A percentile compares a stretch with the other conserved stretches of the same genome.
Evolutionary conservation across 1,140 invertebrate species (phyloP).

Genomic region (Aphelenchoides fujianensis): DNA sequence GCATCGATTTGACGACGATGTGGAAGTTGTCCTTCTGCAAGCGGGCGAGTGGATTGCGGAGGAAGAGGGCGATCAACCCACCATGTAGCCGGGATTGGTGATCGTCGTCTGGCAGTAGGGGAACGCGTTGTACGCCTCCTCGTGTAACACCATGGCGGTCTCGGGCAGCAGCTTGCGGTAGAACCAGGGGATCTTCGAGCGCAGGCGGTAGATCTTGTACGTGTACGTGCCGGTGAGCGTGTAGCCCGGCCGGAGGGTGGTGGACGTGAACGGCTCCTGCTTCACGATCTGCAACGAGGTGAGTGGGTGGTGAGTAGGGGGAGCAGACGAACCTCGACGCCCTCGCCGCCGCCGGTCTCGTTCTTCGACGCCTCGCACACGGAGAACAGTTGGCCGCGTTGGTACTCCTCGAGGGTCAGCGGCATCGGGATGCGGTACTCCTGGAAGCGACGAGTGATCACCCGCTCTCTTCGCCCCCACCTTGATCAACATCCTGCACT

Average conservation of each 20-base stretch:
- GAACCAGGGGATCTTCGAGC: slow-evolving; percentile 68
- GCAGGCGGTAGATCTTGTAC: slow-evolving; percentile 97
- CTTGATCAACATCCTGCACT: too few species aligned
- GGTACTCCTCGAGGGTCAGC: slow-evolving; percentile 73
- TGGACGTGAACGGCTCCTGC: slow-evolving; percentile 86
- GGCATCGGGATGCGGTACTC: slow-evolving; percentile 71
- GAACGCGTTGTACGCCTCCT: slow-evolving; percentile 99
- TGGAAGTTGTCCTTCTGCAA: slow-evolving; percentile 75
- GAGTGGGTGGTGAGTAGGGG: slow-evolving; percentile 12
- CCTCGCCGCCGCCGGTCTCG: slow-evolving; percentile 97
- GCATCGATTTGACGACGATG: slow-evolving; percentile 91
- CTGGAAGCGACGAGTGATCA: slow-evolving; percentile 64
- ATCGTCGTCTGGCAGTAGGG: slow-evolving; percentile 89
- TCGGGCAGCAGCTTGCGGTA: slow-evolving; percentile 88
- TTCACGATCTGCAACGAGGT: slow-evolving; percentile 71
- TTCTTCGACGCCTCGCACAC: slow-evolving; percentile 99
- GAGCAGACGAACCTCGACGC: slow-evolving; percentile 80
- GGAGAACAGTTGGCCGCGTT: slow-evolving; percentile 93
- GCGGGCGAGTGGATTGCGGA: not conserved
- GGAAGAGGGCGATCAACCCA: not conserved
- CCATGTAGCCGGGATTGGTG: slow-evolving; percentile 34
- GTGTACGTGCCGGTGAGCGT: slow-evolving; percentile 93
- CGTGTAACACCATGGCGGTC: slow-evolving; percentile 90
- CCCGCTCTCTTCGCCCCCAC: too few species aligned
- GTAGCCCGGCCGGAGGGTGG: slow-evolving; percentile 80